phyloP scores from a whole-genome alignment of 2,113 vertebrate species.

The Isurus oxyrinchus region DNA sequence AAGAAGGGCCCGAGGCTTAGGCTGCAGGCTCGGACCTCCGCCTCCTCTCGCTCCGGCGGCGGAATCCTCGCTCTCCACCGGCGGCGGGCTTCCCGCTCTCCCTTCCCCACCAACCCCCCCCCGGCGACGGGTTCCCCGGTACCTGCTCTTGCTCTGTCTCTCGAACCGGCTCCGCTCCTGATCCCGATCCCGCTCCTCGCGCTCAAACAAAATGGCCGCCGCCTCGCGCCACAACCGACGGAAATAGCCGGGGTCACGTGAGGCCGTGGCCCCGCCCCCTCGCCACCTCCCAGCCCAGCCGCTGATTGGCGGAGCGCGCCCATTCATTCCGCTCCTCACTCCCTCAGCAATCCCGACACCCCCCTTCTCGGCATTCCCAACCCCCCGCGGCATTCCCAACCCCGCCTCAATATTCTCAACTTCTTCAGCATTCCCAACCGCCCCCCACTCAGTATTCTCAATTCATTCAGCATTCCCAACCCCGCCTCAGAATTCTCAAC shows the following conservation, averaged over 20 bases:
- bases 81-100: too few relatives aligned
- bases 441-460: too few relatives aligned
- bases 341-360: not conserved
- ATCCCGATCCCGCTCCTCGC: not conserved
- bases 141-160: not conserved
- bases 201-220: conserved; percentile 7
- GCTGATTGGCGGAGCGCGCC: not conserved
- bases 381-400: too few relatives aligned
- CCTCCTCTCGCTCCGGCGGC: rapidly evolving
- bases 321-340: not conserved
- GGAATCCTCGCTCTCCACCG: too few relatives aligned
- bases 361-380: not conserved
- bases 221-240: not conserved
- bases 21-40: too few relatives aligned
- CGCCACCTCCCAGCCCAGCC: not conserved
- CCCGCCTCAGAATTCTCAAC: too few relatives aligned
- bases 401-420: not conserved
- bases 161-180: rapidly evolving
- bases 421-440: not conserved
- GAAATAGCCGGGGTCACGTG: conserved; percentile 6
- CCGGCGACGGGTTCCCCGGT: not conserved
- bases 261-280: not conserved
- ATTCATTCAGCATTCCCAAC: too few relatives aligned
- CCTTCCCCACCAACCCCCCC: not conserved
- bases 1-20: too few relatives aligned